Evolutionary conservation across 1,140 invertebrate genomes (phyloP).

Genomic region (Tetramorium alpestre): DNA sequence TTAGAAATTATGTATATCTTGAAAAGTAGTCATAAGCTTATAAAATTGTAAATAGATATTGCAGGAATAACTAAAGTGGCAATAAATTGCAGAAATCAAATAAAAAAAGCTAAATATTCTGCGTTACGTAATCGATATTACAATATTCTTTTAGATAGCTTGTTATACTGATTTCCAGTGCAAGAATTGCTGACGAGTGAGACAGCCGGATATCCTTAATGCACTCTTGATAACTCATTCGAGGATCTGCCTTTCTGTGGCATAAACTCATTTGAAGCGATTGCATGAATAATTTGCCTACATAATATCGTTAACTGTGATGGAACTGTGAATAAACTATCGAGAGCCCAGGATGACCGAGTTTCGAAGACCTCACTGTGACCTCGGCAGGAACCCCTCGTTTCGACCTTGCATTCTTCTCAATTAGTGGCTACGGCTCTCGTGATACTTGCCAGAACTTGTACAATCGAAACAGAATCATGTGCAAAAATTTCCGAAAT

Average conservation of each 20-base stretch:
- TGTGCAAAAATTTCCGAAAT: constrained; percentile 6
- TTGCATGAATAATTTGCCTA: not conserved
- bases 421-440: constrained; percentile 60
- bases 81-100: constrained; percentile 5
- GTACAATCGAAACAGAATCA: constrained; percentile 18
- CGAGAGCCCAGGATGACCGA: constrained; percentile 44
- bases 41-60: not conserved
- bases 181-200: not conserved
- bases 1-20: not conserved
- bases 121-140: not conserved
- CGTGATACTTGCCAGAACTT: constrained; percentile 32
- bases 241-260: not conserved
- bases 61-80: not conserved
- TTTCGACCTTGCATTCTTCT: constrained; percentile 65
- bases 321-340: constrained; percentile 22
- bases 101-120: not conserved
- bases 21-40: not conserved
- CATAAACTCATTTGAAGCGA: not conserved
- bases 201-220: not conserved
- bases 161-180: not conserved
- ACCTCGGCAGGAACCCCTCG: constrained; percentile 25
- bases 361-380: constrained; percentile 17
- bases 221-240: not conserved
- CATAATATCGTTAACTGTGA: not conserved
- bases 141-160: not conserved